These are phyloP conservation scores for Muntiacus muntjak DNA, from an alignment of 2,113 vertebrate species.

Conservation along the genomic window DNA sequence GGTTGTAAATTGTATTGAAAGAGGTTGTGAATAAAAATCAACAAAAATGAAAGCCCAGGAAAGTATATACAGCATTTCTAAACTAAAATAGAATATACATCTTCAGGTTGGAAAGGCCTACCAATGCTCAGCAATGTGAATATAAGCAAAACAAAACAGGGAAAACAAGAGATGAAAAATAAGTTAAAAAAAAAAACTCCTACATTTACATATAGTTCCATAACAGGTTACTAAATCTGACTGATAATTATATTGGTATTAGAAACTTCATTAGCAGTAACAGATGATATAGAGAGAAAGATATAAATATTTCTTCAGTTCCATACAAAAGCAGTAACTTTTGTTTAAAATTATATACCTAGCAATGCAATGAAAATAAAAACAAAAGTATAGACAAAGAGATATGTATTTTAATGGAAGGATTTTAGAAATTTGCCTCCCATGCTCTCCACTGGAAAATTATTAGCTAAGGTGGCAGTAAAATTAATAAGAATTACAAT, in stretches of 20 bases:
- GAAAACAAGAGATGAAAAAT: neutral
- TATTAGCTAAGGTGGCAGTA: neutral
- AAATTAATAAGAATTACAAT: neutral
- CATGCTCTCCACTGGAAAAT: neutral
- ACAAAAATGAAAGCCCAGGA: constrained; percentile 72
- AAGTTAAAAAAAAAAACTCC: neutral
- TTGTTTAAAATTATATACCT: neutral
- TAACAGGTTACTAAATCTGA: neutral
- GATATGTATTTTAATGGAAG: neutral
- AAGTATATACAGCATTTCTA: constrained; percentile 76
- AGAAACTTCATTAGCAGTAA: neutral
- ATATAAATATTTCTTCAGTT: neutral
- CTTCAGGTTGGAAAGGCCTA: neutral
- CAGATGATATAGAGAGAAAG: neutral
- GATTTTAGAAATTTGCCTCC: neutral
- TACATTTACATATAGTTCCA: neutral
- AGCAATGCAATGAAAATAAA: neutral
- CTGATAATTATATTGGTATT: neutral
- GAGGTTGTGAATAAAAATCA: constrained; percentile 74
- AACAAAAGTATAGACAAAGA: neutral
- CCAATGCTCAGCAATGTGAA: neutral
- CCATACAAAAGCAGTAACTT: neutral
- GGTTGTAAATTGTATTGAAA: constrained; percentile 69
- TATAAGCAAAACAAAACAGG: neutral
- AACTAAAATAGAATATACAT: neutral